Evolutionary conservation across 2,888 invertebrate genomes (phyloP), one percentile per base, ranked within the genome.

Genomic region (Sphaerolaimus hirsutus): DNA sequence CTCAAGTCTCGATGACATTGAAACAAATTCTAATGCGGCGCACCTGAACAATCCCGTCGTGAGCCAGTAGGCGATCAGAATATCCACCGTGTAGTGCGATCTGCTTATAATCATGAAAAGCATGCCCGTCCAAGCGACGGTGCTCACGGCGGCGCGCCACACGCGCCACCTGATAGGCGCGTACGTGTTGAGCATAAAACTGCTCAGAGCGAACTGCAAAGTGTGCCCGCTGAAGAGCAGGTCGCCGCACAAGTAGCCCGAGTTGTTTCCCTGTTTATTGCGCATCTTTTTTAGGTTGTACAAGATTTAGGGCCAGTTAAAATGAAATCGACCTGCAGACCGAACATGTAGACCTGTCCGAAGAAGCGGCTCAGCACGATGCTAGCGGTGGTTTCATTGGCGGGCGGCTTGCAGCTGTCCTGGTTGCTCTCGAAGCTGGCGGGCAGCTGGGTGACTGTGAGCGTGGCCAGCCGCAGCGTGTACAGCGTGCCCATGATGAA

Each of bases 291-390:
- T 43, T 21, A n/a, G n/a, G n/a, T n/a, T n/a, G n/a, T 42, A 22
- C 7, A 42, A 24, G 21, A 29, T 26, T 29, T 17, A 24, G 23
- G n/a, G 12, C 21, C 25, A 27, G 25, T 27, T 12, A 25, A 43
- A 43, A 29, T 14, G 12, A 10, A 21, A 21, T 37, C 12, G 22
- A 29, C 24, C 53, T 58, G 59, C 42, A 61, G 55, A n/a, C 60
- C 60, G 38, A 60, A 47, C 19, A 54, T 52, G 23, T 57, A 49
- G n/a, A 54, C 55, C 51, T 61, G 61, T 44, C 56, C 57, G 21
- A 56, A 44, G 1, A 56, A 45, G 1, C 58, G 49, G 14, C 41
- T 36, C 29, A 56, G 56, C 2, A 53, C 47, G 17, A 43, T n/a
- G 25, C 51, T 41, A 5, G 47, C 52, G 4, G 51, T 42, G 5